phyloP scores from a whole-genome alignment of 2,113 vertebrate species.

The Phoxinus phoxinus region DNA sequence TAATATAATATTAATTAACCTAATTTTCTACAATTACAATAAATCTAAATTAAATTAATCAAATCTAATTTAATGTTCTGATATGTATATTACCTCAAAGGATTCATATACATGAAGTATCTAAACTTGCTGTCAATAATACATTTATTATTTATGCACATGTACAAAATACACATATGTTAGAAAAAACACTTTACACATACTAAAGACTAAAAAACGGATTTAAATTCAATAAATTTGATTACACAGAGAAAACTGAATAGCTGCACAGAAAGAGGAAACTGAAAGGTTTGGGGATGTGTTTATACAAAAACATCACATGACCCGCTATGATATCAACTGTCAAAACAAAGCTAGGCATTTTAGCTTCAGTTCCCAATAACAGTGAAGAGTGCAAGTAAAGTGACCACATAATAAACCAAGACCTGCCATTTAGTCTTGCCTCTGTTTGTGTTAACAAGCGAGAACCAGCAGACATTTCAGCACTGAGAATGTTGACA shows the following conservation, averaged over 20 bases:
- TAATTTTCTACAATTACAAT: background rate
- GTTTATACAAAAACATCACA: slow-evolving; percentile 38
- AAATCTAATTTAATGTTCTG: background rate
- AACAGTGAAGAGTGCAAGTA: slow-evolving; percentile 23
- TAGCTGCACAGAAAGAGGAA: background rate
- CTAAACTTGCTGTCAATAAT: background rate
- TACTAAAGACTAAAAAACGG: background rate
- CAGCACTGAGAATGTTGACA: background rate
- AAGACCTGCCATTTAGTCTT: background rate
- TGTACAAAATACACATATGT: background rate
- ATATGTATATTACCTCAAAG: background rate
- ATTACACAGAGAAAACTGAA: background rate
- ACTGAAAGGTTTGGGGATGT: slow-evolving; percentile 6
- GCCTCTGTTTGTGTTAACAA: slow-evolving; percentile 27
- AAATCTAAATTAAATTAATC: background rate
- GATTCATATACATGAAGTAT: background rate
- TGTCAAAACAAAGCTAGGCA: slow-evolving; percentile 44
- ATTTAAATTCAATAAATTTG: background rate
- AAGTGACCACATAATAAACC: background rate
- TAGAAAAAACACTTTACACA: background rate
- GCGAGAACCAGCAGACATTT: background rate
- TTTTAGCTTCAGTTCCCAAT: slow-evolving; percentile 30
- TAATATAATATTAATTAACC: background rate
- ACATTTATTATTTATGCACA: background rate
- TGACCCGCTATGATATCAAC: background rate